Conservation (phyloP, 2,797 vertebrate genomes). For the Petrocephalus schoutedeni region DNA sequence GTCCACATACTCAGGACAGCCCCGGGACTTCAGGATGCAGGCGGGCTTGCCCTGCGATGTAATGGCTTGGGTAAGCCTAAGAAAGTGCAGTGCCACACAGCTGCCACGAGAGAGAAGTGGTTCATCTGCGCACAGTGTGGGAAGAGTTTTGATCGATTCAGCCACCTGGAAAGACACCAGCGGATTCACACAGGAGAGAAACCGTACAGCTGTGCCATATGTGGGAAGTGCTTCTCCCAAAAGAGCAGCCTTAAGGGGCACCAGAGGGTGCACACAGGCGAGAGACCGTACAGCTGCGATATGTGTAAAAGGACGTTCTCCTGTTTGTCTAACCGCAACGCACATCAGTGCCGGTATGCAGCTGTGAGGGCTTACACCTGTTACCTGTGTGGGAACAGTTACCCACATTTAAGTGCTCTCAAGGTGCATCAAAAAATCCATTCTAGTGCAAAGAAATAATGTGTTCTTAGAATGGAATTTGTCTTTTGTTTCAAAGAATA, state of each 20-base stretch:
- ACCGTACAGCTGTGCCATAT: slow-evolving; percentile 57
- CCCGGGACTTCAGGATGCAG: slow-evolving; percentile 38
- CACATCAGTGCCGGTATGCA: slow-evolving; percentile 28
- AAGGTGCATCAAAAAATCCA: slow-evolving; percentile 30
- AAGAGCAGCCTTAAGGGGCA: slow-evolving; percentile 73
- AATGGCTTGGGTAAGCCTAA: neutral
- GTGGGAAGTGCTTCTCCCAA: slow-evolving; percentile 66
- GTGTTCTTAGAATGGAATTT: slow-evolving; percentile 12
- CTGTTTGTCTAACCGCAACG: slow-evolving; percentile 25
- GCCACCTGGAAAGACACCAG: slow-evolving; percentile 70
- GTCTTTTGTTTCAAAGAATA: neutral
- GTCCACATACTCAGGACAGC: slow-evolving; percentile 33
- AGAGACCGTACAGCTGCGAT: slow-evolving; percentile 27
- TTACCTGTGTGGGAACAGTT: slow-evolving; percentile 29
- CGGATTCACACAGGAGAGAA: slow-evolving; percentile 71
- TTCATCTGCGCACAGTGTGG: slow-evolving; percentile 69
- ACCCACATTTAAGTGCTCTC: slow-evolving; percentile 23
- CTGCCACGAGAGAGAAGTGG: slow-evolving; percentile 58
- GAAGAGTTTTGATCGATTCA: slow-evolving; percentile 69
- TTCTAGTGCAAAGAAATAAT: slow-evolving; percentile 14
- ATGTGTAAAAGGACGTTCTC: slow-evolving; percentile 29
- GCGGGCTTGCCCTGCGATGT: slow-evolving; percentile 29
- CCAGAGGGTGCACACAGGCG: slow-evolving; percentile 60
- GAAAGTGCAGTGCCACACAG: slow-evolving; percentile 26
- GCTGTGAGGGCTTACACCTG: slow-evolving; percentile 26